A percentile compares a stretch with the other conserved stretches of the same genome.
These are phyloP conservation scores for Latrodectus elegans DNA, from an alignment of 2,888 invertebrate species.

Conservation along the genomic window DNA sequence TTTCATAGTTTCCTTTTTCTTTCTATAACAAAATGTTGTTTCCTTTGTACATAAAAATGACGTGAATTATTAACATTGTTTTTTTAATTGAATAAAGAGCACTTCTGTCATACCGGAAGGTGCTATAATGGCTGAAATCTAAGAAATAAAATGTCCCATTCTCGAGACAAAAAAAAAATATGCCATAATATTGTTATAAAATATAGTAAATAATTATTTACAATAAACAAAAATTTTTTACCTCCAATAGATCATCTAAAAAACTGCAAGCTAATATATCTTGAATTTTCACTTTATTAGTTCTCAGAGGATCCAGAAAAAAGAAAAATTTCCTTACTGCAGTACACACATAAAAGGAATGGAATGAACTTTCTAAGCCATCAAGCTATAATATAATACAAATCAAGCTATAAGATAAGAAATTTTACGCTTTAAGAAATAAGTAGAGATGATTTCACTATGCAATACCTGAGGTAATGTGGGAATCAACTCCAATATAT, in stretches of 20 bases:
- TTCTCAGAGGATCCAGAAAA: conserved; percentile 91
- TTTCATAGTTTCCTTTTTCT: too few relatives aligned
- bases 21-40: too few relatives aligned
- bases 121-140: too few relatives aligned
- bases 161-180: too few relatives aligned
- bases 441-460: background rate
- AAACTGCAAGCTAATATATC: conserved; percentile 94
- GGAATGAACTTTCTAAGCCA: conserved; percentile 92
- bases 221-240: conserved; percentile 73
- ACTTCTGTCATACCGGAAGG: too few relatives aligned
- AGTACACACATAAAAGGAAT: conserved; percentile 96
- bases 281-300: conserved; percentile 90
- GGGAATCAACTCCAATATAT: conserved; percentile 93
- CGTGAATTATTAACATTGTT: too few relatives aligned
- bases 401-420: background rate
- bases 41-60: too few relatives aligned
- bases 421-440: background rate
- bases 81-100: too few relatives aligned
- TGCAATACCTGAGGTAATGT: conserved; percentile 83
- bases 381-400: conserved; percentile 79
- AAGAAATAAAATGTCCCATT: too few relatives aligned
- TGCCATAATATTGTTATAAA: too few relatives aligned
- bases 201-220: too few relatives aligned
- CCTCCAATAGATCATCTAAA: conserved; percentile 92
- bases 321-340: conserved; percentile 97